Conservation (phyloP, 2,797 vertebrate genomes). For the Coregonus suidteri region DNA sequence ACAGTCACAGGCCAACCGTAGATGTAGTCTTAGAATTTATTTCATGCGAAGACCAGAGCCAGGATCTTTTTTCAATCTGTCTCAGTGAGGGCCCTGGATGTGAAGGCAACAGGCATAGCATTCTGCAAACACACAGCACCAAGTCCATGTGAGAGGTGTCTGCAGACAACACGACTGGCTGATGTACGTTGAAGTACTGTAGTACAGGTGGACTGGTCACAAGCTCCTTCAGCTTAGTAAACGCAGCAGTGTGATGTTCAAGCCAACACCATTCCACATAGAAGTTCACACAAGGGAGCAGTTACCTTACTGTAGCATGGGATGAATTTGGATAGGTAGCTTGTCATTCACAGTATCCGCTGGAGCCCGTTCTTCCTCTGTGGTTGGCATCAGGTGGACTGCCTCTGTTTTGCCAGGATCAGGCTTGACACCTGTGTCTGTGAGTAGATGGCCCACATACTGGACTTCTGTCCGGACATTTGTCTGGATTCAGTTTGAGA, state of each 20-base stretch:
- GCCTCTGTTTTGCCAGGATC: slow-evolving; percentile 12
- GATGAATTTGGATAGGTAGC: slow-evolving; percentile 17
- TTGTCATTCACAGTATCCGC: slow-evolving; percentile 21
- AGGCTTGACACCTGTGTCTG: slow-evolving; percentile 19
- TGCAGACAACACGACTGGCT: too few relatives aligned
- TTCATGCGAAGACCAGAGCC: slow-evolving; percentile 9
- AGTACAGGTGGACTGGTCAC: neutral
- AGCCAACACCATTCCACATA: slow-evolving; percentile 23
- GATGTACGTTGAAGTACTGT: too few relatives aligned
- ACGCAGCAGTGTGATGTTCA: neutral
- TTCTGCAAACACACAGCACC: slow-evolving; percentile 16
- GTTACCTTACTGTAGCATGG: slow-evolving; percentile 26
- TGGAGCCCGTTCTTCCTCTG: slow-evolving; percentile 7
- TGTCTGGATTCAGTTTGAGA: neutral
- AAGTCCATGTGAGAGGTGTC: neutral
- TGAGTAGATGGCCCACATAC: slow-evolving; percentile 21
- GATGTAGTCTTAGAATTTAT: slow-evolving; percentile 13
- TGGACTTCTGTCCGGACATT: slow-evolving; percentile 10
- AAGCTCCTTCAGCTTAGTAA: slow-evolving; percentile 24
- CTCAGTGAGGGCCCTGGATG: neutral
- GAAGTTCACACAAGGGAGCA: slow-evolving; percentile 5
- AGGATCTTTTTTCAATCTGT: neutral
- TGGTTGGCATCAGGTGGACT: slow-evolving; percentile 4
- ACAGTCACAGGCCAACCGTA: neutral
- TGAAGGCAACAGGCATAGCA: neutral